Conservation (phyloP, 2,888 invertebrate species). For the Drosophila yooni region DNA sequence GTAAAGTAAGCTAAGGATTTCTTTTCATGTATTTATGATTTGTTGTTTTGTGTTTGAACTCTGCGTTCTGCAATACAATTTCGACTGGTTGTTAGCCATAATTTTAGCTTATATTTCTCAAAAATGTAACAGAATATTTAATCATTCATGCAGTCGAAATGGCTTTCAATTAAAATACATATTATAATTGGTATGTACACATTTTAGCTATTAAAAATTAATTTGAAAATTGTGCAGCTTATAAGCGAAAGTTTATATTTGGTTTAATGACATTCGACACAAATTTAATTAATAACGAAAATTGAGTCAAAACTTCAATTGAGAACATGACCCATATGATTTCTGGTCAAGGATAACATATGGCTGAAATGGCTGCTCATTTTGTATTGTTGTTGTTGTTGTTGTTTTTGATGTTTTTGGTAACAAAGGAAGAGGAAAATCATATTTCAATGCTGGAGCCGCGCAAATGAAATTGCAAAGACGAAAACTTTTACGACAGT, state of each 20-base stretch:
- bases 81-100: background rate
- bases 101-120: too few relatives aligned
- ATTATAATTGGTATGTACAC: background rate
- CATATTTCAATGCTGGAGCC: constrained; percentile 56
- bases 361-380: constrained; percentile 18
- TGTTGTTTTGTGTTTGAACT: too few relatives aligned
- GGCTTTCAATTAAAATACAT: background rate
- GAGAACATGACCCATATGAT: constrained; percentile 10
- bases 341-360: constrained; percentile 9
- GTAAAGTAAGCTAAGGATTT: background rate
- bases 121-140: background rate
- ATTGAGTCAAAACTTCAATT: background rate
- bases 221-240: background rate
- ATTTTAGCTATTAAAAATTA: background rate
- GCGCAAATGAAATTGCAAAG: constrained; percentile 57
- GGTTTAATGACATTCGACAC: background rate
- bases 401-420: constrained; percentile 5
- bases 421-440: constrained; percentile 41
- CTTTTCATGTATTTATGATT: too few relatives aligned
- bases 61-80: constrained; percentile 1
- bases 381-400: constrained; percentile 21
- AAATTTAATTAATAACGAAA: background rate
- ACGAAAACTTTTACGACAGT: constrained; percentile 57
- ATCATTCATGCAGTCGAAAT: background rate
- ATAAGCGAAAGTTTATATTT: background rate